Evolutionary conservation across 35 echinoderm and acorn worm genomes (phyloP).

Genomic region (Nesometra sesokonis): DNA sequence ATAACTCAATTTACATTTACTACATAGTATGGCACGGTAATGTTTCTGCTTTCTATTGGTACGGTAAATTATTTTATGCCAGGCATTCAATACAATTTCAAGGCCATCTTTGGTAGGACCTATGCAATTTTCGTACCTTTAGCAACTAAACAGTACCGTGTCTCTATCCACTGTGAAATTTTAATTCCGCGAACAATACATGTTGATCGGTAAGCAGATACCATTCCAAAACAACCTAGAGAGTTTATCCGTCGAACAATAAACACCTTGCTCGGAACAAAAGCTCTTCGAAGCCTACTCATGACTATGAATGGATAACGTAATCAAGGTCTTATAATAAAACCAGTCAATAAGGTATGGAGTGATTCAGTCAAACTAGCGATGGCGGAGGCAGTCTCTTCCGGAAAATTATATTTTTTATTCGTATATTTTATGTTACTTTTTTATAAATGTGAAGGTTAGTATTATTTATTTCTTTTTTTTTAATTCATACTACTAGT

Average conservation of each 20-base stretch:
- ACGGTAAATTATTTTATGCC: no score
- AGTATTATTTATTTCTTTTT: neutral
- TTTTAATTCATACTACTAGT: no score
- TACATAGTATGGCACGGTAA: no score
- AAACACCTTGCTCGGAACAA: neutral
- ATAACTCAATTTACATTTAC: no score
- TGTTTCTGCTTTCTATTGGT: no score
- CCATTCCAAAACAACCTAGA: neutral
- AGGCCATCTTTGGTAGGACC: no score
- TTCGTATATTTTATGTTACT: neutral
- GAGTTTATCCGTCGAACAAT: neutral
- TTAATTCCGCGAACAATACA: no score
- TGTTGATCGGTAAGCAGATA: no score
- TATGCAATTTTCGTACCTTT: no score
- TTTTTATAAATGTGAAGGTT: neutral
- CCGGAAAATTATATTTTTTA: neutral
- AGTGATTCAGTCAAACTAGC: neutral
- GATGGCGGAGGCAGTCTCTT: neutral
- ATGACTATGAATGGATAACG: neutral
- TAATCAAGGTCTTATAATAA: neutral
- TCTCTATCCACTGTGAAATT: no score
- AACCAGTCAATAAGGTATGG: neutral
- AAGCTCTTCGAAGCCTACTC: neutral
- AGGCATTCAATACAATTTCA: no score
- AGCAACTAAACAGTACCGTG: no score